Conservation (phyloP, 2,113 vertebrate species). For the Oplegnathus fasciatus region DNA sequence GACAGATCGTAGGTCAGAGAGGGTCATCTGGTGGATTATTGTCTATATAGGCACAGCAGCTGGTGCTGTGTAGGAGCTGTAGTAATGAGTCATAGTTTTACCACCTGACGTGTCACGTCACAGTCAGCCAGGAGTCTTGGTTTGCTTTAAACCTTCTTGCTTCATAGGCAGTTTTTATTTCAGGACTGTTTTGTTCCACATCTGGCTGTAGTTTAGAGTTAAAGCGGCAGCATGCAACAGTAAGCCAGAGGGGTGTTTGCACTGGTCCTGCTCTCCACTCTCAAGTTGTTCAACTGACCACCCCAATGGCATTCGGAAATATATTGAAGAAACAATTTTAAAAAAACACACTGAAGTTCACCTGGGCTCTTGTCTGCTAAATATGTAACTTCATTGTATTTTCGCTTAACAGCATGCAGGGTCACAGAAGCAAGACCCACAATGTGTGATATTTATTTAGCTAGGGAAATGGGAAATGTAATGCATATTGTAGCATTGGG, state of each 20-base stretch:
- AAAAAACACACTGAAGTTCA: background rate
- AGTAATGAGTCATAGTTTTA: slow-evolving; percentile 14
- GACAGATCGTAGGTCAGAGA: slow-evolving; percentile 14
- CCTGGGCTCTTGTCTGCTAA: background rate
- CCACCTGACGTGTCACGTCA: slow-evolving; percentile 39
- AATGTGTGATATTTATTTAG: background rate
- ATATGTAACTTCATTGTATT: background rate
- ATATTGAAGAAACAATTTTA: background rate
- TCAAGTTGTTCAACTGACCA: slow-evolving; percentile 1
- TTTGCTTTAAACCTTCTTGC: slow-evolving; percentile 41
- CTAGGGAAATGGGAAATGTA: slow-evolving; percentile 14
- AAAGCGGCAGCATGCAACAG: slow-evolving; percentile 41
- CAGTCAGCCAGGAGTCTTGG: slow-evolving; percentile 19
- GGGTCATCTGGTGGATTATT: slow-evolving; percentile 33
- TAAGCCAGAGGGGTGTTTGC: slow-evolving; percentile 15
- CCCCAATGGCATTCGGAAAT: background rate
- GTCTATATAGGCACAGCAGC: background rate
- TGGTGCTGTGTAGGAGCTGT: background rate
- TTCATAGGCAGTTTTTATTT: slow-evolving; percentile 44
- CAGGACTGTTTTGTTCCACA: slow-evolving; percentile 43
- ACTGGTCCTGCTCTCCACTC: slow-evolving; percentile 5
- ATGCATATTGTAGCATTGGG: slow-evolving; percentile 17
- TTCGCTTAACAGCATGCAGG: background rate
- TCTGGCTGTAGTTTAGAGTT: slow-evolving; percentile 52
- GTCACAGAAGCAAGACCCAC: background rate